Evolutionary conservation across 2,113 vertebrate genomes (phyloP).

Genomic region (Corynorhinus townsendii): DNA sequence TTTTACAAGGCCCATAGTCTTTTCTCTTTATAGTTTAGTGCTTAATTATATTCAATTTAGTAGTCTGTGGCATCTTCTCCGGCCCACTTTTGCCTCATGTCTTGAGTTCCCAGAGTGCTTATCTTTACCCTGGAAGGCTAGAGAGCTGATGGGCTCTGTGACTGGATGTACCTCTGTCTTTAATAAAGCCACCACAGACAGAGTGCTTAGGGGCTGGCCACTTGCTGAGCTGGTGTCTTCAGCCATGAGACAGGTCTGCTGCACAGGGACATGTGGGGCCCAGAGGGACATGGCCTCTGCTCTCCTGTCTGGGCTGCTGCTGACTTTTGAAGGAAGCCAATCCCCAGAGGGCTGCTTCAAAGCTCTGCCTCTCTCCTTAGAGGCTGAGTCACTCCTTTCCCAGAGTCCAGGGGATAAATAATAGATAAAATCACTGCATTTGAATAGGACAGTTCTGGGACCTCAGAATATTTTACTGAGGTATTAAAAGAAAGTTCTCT

Average conservation of each 20-base stretch:
- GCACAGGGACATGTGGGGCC: neutral
- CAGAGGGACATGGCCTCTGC: neutral
- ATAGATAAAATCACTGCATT: conserved; percentile 58
- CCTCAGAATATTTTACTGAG: neutral
- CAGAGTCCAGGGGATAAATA: conserved; percentile 49
- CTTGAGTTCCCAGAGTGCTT: neutral
- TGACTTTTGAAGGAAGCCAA: neutral
- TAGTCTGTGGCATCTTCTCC: neutral
- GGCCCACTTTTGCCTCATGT: neutral
- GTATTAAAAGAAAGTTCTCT: conserved; percentile 21
- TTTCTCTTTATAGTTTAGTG: neutral
- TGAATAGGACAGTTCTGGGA: neutral
- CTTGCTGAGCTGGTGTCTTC: neutral
- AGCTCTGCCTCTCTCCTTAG: conserved; percentile 17
- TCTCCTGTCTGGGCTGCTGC: neutral
- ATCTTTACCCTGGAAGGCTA: neutral
- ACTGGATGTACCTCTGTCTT: neutral
- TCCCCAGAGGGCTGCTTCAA: conserved; percentile 27
- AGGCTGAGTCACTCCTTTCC: neutral
- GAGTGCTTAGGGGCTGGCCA: neutral
- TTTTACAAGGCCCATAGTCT: neutral
- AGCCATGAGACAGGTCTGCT: neutral
- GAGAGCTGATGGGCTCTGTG: neutral
- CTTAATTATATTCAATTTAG: neutral
- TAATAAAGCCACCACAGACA: neutral